These are phyloP conservation scores for Microcebus lehilahytsara DNA, from an alignment of 2,113 vertebrate species.

Conservation along the genomic window DNA sequence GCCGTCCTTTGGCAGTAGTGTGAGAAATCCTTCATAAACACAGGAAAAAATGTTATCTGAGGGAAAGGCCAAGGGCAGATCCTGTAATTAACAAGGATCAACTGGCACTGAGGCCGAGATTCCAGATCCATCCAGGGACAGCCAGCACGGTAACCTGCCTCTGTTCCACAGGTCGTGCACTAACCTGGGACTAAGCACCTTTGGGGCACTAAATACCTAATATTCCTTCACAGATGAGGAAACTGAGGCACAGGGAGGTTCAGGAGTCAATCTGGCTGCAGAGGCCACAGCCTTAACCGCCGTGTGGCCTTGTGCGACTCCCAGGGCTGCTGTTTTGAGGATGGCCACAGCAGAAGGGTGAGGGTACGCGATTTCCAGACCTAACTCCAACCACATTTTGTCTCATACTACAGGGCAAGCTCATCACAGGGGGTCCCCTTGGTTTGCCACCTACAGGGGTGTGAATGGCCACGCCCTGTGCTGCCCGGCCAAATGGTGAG, in stretches of 20 bases:
- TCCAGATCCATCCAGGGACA: not conserved
- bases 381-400: not conserved
- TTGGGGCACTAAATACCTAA: too few relatives aligned
- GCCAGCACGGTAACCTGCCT: not conserved
- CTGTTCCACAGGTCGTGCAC: not conserved
- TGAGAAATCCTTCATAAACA: slow-evolving; percentile 43
- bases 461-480: not conserved
- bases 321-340: not conserved
- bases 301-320: fast-evolving
- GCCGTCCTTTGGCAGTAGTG: not conserved
- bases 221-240: not conserved
- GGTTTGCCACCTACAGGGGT: not conserved
- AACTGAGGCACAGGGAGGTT: not conserved
- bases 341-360: not conserved
- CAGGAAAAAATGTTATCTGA: slow-evolving; percentile 16
- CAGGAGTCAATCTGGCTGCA: not conserved
- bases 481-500: not conserved
- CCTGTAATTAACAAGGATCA: not conserved
- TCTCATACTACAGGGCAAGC: not conserved
- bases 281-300: not conserved
- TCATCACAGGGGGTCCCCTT: not conserved
- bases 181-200: not conserved
- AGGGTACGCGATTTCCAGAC: not conserved
- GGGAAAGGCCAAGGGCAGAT: slow-evolving; percentile 22
- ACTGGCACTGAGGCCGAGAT: not conserved